Conservation (phyloP, 2,888 invertebrate species). For the Pemphredon lugubris region DNA sequence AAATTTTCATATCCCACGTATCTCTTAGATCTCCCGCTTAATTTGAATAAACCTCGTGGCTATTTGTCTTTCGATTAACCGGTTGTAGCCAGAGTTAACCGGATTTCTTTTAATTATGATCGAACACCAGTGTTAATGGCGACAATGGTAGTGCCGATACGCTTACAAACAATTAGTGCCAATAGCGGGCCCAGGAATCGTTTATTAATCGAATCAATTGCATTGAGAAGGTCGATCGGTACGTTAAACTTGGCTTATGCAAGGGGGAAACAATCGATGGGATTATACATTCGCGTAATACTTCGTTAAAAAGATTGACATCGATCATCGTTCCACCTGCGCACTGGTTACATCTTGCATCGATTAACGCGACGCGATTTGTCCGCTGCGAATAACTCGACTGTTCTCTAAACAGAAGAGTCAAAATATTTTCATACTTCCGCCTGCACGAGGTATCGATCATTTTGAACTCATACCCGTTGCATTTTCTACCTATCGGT, state of each 20-base stretch:
- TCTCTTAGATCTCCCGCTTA: neutral
- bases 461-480: too few species aligned
- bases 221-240: too few species aligned
- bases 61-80: constrained; percentile 43
- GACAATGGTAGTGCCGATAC: constrained; percentile 28
- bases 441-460: too few species aligned
- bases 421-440: too few species aligned
- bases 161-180: constrained; percentile 32
- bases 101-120: constrained; percentile 44
- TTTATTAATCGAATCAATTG: constrained; percentile 26
- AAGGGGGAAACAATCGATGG: constrained; percentile 20
- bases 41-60: neutral
- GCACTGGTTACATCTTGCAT: too few species aligned
- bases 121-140: constrained; percentile 29
- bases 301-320: neutral
- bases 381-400: too few species aligned
- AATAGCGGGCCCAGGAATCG: constrained; percentile 16
- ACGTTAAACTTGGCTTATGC: constrained; percentile 44
- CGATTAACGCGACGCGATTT: too few species aligned
- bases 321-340: too few species aligned
- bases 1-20: too few species aligned
- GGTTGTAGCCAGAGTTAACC: constrained; percentile 65
- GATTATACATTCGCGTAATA: neutral
- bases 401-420: too few species aligned
- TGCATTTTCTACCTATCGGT: too few species aligned